Conservation (phyloP, 2,113 vertebrate species). For the Saccopteryx leptura region DNA sequence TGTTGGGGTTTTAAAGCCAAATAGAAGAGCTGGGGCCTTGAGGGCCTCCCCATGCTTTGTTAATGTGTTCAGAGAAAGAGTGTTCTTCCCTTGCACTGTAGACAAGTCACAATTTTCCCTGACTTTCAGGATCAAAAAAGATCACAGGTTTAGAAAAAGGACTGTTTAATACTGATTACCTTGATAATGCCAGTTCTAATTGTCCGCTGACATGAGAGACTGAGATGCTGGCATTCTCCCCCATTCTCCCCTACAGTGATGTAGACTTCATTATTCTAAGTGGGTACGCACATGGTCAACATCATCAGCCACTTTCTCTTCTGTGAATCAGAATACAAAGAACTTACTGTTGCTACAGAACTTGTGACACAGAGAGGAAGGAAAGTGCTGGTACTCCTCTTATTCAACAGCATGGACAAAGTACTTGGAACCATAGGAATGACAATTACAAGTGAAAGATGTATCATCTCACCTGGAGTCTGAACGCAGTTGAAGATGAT, state of each 20-base stretch:
- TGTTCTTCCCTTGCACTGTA: fast-evolving
- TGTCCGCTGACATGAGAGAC: fast-evolving
- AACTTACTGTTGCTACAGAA: fast-evolving
- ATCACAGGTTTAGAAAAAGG: not conserved
- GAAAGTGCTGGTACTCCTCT: fast-evolving
- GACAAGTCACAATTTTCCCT: fast-evolving
- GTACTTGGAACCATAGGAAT: fast-evolving
- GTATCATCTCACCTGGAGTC: fast-evolving
- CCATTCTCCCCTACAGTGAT: fast-evolving
- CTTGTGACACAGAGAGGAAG: fast-evolving
- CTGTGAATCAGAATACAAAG: not conserved
- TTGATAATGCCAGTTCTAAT: fast-evolving
- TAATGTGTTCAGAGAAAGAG: fast-evolving
- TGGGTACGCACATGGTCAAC: fast-evolving
- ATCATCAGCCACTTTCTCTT: fast-evolving
- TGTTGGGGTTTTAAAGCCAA: fast-evolving
- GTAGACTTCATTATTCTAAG: fast-evolving
- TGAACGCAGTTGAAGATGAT: fast-evolving
- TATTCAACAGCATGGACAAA: fast-evolving
- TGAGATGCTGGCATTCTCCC: fast-evolving
- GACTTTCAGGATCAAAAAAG: not conserved
- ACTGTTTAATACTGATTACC: fast-evolving
- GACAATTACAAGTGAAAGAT: fast-evolving
- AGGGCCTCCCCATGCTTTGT: not conserved
- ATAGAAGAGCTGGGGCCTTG: fast-evolving